Evolutionary conservation across 1,140 invertebrate genomes (phyloP), one percentile per base, ranked within the genome.

Genomic region (Trichomalopsis sarcophagae): DNA sequence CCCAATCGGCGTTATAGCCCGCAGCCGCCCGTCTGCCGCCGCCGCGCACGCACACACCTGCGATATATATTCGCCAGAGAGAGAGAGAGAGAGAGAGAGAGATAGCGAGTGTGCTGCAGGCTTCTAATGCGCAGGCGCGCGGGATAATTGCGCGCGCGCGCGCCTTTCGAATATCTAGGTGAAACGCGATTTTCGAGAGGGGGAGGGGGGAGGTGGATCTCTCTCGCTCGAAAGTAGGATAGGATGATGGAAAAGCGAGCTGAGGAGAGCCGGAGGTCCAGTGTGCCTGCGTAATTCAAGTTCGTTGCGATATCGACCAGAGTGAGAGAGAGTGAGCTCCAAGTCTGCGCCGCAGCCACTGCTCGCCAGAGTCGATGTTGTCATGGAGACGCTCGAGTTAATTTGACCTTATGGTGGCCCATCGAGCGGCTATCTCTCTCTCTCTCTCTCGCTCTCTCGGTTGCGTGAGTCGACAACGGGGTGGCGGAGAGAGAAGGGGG

Each of bases 321-420:
- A 88, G 88, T 88, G 91, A 44, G 40, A n/a, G 27, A 69, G 68
- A 17, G 14, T 21, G 50, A 55, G 50, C 50, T 55, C 17, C 50
- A 55, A 55, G 50, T 62, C 55, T 62, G 55, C 55, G 55, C 44
- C 47, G 27, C 27, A 13, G 40, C 40, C 23, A 10, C 36, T 91
- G 90, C 91, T 91, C 79, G 76, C 79, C 79, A 89, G 91, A 91
- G 91, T 92, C 91, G 90, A 91, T 91, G 91, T 92, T 92, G 91
- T 91, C 91, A 92, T 92, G 91, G 91, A 89, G 88, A 92, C 91
- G 91, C 91, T 92, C 90, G 90, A 92, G 91, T 92, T 91, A 92
- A 92, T 92, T 92, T 92, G 91, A 91, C 91, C 91, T 92, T 86
- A 86, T 86, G 86, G 86, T 85, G 84, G 83, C 68, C 81, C 76